phyloP scores from a whole-genome alignment of 2,113 vertebrate species.

The Monarcha castaneiventris region DNA sequence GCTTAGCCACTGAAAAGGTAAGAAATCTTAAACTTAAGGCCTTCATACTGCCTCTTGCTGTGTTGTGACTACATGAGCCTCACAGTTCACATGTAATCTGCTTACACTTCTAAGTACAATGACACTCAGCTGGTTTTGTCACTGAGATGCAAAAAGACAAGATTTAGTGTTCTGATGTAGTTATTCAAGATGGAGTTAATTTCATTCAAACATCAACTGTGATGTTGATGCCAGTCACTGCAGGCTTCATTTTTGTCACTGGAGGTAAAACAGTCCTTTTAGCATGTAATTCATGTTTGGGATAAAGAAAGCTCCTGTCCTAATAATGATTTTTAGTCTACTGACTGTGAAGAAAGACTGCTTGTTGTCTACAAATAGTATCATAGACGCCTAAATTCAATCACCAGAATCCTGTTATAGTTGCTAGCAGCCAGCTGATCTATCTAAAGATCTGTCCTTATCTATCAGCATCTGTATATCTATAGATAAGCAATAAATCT shows the following conservation, averaged over 20 bases:
- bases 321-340: neutral
- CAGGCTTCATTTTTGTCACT: neutral
- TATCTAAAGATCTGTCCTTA: neutral
- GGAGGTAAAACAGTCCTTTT: neutral
- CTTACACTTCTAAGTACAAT: neutral
- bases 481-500: neutral
- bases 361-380: neutral
- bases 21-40: neutral
- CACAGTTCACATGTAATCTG: neutral
- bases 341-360: neutral
- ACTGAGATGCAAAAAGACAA: neutral
- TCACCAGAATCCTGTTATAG: neutral
- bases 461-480: neutral
- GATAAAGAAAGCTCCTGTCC: neutral
- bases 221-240: neutral
- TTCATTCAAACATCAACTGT: neutral
- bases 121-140: neutral
- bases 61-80: neutral
- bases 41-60: neutral
- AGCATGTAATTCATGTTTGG: neutral
- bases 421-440: neutral
- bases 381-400: neutral
- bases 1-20: neutral
- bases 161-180: neutral
- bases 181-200: neutral